Evolutionary conservation across 2,888 invertebrate species (phyloP).

Genomic region (Pristionchus japonicus): DNA sequence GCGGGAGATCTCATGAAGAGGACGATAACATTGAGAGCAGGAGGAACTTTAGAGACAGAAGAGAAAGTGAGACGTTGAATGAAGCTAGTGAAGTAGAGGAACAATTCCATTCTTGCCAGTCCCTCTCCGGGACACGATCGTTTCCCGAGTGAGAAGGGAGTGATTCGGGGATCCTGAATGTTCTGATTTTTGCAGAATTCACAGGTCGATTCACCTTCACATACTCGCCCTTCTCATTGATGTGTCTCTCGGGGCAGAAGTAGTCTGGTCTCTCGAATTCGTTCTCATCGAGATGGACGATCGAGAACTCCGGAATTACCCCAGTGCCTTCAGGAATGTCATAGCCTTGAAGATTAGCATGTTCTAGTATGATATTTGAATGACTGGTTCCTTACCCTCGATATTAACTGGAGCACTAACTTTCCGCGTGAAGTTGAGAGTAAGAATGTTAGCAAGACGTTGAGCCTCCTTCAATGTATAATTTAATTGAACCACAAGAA

Average conservation of each 20-base stretch:
- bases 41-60: neutral
- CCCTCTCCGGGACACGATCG: constrained; percentile 20
- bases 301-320: neutral
- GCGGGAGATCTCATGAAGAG: neutral
- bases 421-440: constrained; percentile 1
- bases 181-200: too few species aligned
- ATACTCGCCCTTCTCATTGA: neutral
- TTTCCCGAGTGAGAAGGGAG: constrained; percentile 36
- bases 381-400: neutral
- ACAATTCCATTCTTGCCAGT: constrained; percentile 24
- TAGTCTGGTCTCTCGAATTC: too few species aligned
- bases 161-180: constrained; percentile 23
- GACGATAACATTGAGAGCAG: neutral
- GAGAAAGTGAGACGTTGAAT: constrained; percentile 7
- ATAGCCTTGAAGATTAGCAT: neutral
- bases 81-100: constrained; percentile 5
- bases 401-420: neutral
- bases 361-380: neutral
- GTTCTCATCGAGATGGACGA: neutral
- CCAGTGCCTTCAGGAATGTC: neutral
- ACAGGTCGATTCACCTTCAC: too few species aligned
- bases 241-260: too few species aligned
- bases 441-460: neutral
- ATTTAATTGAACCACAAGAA: neutral
- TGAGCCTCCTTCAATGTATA: neutral